phyloP scores from a whole-genome alignment of 2,888 invertebrate species.

The Stenurella melanura region DNA sequence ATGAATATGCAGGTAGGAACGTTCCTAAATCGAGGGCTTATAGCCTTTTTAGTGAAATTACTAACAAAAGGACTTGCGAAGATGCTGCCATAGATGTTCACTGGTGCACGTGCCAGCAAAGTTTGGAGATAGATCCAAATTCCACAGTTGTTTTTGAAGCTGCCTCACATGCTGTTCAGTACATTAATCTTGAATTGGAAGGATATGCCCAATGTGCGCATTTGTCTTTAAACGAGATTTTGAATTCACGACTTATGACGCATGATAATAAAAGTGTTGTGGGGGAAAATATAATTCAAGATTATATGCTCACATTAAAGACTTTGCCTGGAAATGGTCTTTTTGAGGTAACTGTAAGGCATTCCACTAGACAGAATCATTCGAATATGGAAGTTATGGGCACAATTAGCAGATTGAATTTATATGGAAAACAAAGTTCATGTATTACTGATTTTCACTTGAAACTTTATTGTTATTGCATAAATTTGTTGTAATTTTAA shows the following conservation, averaged over 20 bases:
- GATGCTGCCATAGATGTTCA: constrained; percentile 86
- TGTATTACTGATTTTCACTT: constrained; percentile 85
- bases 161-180: constrained; percentile 78
- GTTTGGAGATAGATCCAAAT: constrained; percentile 75
- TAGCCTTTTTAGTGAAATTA: constrained; percentile 52
- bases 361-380: constrained; percentile 62
- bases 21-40: constrained; percentile 9
- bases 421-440: constrained; percentile 87
- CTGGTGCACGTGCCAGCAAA: constrained; percentile 91
- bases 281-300: constrained; percentile 71
- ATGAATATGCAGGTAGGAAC: constrained; percentile 63
- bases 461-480: constrained; percentile 87
- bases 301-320: constrained; percentile 79
- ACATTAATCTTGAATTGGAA: constrained; percentile 80
- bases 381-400: constrained; percentile 77
- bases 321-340: constrained; percentile 82
- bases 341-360: constrained; percentile 87
- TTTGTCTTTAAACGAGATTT: constrained; percentile 78
- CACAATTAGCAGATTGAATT: constrained; percentile 85
- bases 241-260: constrained; percentile 81
- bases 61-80: constrained; percentile 80
- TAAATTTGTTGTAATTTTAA: constrained; percentile 56
- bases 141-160: constrained; percentile 77
- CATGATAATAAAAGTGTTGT: constrained; percentile 70
- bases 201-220: constrained; percentile 80